Evolutionary conservation across 2,113 vertebrate genomes (phyloP), one percentile per base, ranked within the genome.

Genomic region (Cavia porcellus): DNA sequence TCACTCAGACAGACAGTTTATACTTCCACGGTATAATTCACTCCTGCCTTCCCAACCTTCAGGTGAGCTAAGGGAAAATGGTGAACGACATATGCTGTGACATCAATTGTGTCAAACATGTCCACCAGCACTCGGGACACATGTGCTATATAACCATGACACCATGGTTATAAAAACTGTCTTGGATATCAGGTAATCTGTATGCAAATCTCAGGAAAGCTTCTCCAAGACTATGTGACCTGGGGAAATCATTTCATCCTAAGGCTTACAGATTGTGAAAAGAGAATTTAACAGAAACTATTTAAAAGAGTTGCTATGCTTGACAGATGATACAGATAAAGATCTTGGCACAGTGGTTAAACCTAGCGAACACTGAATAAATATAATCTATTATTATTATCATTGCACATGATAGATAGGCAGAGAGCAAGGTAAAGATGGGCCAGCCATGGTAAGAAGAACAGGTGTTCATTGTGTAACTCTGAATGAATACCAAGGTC

Each of bases 31-130:
- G 22, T 4, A 22, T 55, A 61, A 86, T 59, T 81, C 32, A 25
- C 24, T 90, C 62, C 81, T 80, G 45, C n/a, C 81, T 32, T 35
- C 32, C 5, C 25, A 35, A 52, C 38, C 68, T 81, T 84, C 47
- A 89, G 86, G 74, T 6, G 32, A 89, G 61, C 66, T 66, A 47
- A 61, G 15, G 0, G 4, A 47, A 55, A 85, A 79, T 45, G 52
- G 22, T 13, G 3, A 38, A 24, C 1, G 5, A 24, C 1, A 4
- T 5, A 9, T 25, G 38, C 24, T 57, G 20, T 30, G 45, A 30
- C 0, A 3, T 74, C 79, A 64, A 2, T 75, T 22, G 30, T 12
- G 17, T 25, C 86, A 28, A 52, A 14, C 55, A 28, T 1, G n/a
- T 52, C 59, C 86, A 22, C 85, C 8, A 28, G 86, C n/a, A 32